Evolutionary conservation across 2,113 vertebrate genomes (phyloP), one percentile per base, ranked within the genome.

Genomic region (Stigmatopora nigra): DNA sequence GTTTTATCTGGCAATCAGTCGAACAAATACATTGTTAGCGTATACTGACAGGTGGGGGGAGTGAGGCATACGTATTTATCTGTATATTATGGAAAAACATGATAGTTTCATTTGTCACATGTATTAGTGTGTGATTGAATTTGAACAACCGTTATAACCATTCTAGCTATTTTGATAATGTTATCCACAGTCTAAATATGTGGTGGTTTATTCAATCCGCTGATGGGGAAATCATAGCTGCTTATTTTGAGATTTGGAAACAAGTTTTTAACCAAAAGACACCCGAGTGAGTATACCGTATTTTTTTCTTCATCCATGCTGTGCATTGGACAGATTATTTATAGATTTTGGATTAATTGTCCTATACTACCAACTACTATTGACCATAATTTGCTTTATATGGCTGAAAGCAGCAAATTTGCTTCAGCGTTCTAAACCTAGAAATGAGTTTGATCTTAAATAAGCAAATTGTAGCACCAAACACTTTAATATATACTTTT

Each of bases 181-280:
- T 12, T 22, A 12, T 53, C 66, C 5, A 35, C 22, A 63, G 9
- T 41, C 38, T 41, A 41, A 10, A 25, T 57, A 10, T 70, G 31
- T 67, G 78, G 70, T 78, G 70, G 72, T 78, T 71, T 63, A 55
- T 38, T n/a, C 13, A 1, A 0, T 3, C 56, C 64, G 71, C 59
- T 25, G 13, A 13, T 57, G 67, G 81, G 2, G 1, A 45, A 64
- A 56, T 22, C 38, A 3, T 49, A 59, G 65, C 22, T 64, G 13
- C 52, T 49, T 31, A 61, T 61, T 68, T 52, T 62, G 35, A 11
- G 45, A 58, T 38, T 41, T 49, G 67, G 22, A 68, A 61, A 71
- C 46, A 72, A 69, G 63, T 44, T n/a, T 22, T 31, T 73, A 65
- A 77, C 44, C 38, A 49, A 67, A 75, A 65, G 38, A 41, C 36